Evolutionary conservation across 2,888 invertebrate genomes (phyloP).

Genomic region (Ormyrus rosae): DNA sequence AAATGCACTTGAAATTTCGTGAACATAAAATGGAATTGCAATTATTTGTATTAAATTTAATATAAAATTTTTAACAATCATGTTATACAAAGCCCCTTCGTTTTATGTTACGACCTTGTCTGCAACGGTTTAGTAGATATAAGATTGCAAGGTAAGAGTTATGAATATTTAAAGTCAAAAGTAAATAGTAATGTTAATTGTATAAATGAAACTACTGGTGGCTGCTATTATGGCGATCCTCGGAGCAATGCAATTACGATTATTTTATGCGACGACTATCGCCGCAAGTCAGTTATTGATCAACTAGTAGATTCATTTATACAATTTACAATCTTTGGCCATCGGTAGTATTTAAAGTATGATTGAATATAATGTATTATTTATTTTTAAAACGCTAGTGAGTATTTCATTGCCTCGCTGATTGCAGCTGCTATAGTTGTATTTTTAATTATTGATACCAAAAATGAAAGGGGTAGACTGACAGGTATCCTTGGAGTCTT

Average conservation of each 20-base stretch:
- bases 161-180: too few relatives aligned
- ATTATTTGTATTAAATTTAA: constrained; percentile 81
- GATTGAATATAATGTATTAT: too few relatives aligned
- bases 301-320: too few relatives aligned
- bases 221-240: too few relatives aligned
- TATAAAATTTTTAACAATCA: too few relatives aligned
- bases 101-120: neutral
- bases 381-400: too few relatives aligned
- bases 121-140: neutral
- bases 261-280: too few relatives aligned
- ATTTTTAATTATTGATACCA: constrained; percentile 82
- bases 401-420: neutral
- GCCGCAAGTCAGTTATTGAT: too few relatives aligned
- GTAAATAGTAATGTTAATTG: too few relatives aligned
- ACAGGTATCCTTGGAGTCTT: constrained; percentile 83
- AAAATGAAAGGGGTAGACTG: constrained; percentile 78
- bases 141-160: neutral
- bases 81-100: constrained; percentile 8
- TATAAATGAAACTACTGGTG: too few relatives aligned
- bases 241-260: too few relatives aligned
- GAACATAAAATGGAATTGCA: constrained; percentile 86
- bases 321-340: neutral
- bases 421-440: constrained; percentile 64
- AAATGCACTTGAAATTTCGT: constrained; percentile 65
- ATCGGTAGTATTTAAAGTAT: constrained; percentile 9